Evolutionary conservation across 2,797 vertebrate genomes (phyloP), one percentile per base, ranked within the genome.

Genomic region (Holocentrus rufus): DNA sequence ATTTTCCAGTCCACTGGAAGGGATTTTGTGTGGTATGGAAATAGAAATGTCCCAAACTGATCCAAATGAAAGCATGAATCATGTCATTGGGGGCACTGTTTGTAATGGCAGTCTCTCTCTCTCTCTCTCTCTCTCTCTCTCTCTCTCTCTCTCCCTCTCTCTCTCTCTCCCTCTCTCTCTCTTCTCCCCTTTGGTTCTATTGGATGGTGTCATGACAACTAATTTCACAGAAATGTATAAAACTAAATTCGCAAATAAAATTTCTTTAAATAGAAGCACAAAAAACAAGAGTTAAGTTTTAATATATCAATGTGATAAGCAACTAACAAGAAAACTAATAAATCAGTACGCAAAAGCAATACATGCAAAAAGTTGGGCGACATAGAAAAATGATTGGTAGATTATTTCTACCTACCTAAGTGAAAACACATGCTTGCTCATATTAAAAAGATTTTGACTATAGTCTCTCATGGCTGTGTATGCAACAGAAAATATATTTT

Each of bases 151-250:
- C n/a, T n/a, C n/a, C n/a, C n/a, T n/a, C n/a, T n/a, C n/a, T n/a
- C n/a, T n/a, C n/a, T 34, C 31, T 8, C 8, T 30, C 53, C 27
- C 52, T 55, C 23, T 27, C 4, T 27, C 53, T 30, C 18, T 50
- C 18, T 44, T 18, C 23, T 53, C 10, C n/a, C n/a, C n/a, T 8
- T 53, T 25, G 15, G 13, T 54, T 54, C 13, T 11, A 3, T 54
- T 5, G 1, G 23, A 54, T 14, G 25, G 11, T 54, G 10, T 54
- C 10, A 54, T 54, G 10, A 23, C 10, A 10, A 23, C 20, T 52
- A 4, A 80, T 80, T 80, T 76, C 54, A 82, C 66, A 71, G 49
- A 20, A 15, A 55, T n/a, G 3, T 27, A 20, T 69, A 47, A 27
- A 39, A 39, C 9, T 39, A 39, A 7, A 62, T 65, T 55, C 50